Evolutionary conservation across 1,140 invertebrate species (phyloP), one percentile per base, ranked within the genome.

Genomic region (Lordiphosa stackelbergi): DNA sequence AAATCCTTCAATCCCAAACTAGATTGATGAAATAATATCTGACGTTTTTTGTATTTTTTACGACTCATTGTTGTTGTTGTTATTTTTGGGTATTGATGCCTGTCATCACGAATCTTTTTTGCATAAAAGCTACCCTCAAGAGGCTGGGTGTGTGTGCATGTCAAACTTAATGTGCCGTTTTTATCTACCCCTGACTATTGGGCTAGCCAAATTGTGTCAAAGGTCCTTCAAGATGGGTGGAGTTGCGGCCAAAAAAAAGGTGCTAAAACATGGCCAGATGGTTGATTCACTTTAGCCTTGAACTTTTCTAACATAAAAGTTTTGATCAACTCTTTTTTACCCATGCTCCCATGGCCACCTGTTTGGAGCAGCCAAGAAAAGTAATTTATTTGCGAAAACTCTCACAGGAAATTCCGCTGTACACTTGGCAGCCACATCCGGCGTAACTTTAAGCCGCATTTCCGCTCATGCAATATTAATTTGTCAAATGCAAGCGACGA

Each of bases 391-490:
- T 72, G 40, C 16, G 8, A 10, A 43, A 73, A 45, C 48, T 57
- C 28, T 53, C 57, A 36, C 57, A 73, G 74, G 74, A 79, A 79
- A 71, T 65, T 42, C 43, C 24, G n/a, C 40, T 40, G 45, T 48
- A 36, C 11, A 51, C 47, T 19, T 38, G 53, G 43, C 47, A 47
- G 48, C 60, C 54, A 53, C 62, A 81, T 81, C 75, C 75, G 75
- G 52, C 45, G 56, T 53, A 83, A 81, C 54, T 83, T 77, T 72
- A 81, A 81, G 77, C 77, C 77, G 73, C 72, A 77, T 72, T 81
- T 83, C 72, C 77, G 72, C 60, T 83, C 77, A 83, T 81, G 73
- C 77, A 83, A 83, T 83, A 77, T 83, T 83, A 73, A 83, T 83
- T 83, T 83, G 77, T 83, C 77, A 83, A 83, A 77, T 83, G 77